These are phyloP conservation scores for Meles meles DNA, from an alignment of 2,113 vertebrate species.

Conservation along the genomic window DNA sequence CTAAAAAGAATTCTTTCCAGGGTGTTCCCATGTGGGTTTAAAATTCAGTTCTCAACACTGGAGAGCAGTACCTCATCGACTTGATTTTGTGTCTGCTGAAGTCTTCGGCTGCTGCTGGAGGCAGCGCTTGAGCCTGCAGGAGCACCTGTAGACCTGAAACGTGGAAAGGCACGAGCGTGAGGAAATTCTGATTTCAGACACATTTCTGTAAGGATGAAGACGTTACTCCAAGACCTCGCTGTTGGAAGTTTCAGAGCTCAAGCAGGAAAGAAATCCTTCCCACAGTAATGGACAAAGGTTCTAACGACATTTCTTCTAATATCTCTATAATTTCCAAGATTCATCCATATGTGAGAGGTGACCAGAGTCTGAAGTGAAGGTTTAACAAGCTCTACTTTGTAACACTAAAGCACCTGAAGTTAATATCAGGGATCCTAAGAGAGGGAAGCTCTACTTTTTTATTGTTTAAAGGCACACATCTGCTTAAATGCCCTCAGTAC, in stretches of 20 bases:
- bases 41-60: neutral
- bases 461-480: neutral
- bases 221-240: too few relatives aligned
- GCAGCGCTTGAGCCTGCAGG: conserved; percentile 69
- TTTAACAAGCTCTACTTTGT: neutral
- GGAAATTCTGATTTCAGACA: neutral
- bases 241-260: neutral
- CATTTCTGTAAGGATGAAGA: neutral
- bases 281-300: neutral
- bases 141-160: conserved; percentile 78
- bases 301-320: neutral
- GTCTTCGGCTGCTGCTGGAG: conserved; percentile 77
- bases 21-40: neutral
- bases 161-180: neutral
- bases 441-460: neutral
- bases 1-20: neutral
- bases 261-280: neutral
- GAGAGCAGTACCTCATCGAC: conserved; percentile 83
- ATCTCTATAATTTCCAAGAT: neutral
- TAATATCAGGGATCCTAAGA: neutral
- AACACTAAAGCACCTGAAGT: neutral
- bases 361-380: neutral
- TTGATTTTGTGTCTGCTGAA: conserved; percentile 87
- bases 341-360: neutral
- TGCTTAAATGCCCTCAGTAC: neutral